Percentiles rank a stretch among this genome's conserved stretches.
phyloP scores from a whole-genome alignment of 2,797 vertebrate genomes.

The Anas georgica region DNA sequence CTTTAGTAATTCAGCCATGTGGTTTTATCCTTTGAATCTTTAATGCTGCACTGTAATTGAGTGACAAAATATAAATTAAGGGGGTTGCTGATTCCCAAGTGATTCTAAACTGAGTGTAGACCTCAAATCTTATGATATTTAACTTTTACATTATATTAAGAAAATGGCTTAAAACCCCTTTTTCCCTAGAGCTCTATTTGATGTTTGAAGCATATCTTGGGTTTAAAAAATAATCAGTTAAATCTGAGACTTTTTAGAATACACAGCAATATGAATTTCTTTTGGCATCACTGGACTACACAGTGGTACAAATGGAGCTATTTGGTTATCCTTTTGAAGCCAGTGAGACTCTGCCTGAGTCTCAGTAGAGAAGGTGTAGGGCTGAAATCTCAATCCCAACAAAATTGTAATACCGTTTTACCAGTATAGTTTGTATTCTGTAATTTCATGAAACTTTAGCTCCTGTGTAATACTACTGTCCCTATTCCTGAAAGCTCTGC shows the following conservation, averaged over 20 bases:
- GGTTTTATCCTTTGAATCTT: conserved; percentile 46
- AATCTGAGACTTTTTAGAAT: neutral
- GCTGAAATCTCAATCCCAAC: neutral
- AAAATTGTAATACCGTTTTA: neutral
- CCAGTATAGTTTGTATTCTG: neutral
- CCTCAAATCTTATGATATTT: conserved; percentile 23
- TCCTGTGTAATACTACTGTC: neutral
- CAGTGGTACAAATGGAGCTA: neutral
- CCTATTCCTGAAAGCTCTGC: neutral
- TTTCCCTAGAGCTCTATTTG: conserved; percentile 49
- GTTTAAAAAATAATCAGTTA: conserved; percentile 21
- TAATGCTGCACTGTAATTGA: conserved; percentile 62
- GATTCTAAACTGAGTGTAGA: conserved; percentile 59
- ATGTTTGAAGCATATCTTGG: conserved; percentile 73
- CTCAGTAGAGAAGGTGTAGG: neutral
- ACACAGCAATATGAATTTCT: neutral
- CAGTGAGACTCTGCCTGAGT: neutral
- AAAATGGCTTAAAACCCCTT: neutral
- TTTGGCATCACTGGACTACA: neutral
- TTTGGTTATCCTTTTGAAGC: neutral
- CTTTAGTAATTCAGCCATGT: conserved; percentile 69
- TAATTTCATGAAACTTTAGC: neutral
- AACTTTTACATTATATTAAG: neutral
- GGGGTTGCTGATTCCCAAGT: conserved; percentile 62
- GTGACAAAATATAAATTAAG: conserved; percentile 43